phyloP scores from a whole-genome alignment of 2,113 vertebrate species.

The Calyptomena viridis region DNA sequence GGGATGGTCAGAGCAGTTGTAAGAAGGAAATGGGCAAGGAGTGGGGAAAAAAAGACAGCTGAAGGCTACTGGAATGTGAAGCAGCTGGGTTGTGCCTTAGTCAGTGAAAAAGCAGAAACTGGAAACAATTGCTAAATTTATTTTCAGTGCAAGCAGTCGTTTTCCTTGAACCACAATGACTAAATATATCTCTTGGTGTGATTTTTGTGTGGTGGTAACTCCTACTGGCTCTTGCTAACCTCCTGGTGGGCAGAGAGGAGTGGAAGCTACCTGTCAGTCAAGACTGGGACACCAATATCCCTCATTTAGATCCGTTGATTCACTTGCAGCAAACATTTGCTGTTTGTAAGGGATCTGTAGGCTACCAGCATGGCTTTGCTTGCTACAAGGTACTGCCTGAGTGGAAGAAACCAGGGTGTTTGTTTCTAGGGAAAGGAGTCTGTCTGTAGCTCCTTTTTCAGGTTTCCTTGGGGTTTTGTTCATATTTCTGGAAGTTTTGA shows the following conservation, averaged over 20 bases:
- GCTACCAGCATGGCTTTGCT: not conserved
- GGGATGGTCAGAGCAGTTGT: not conserved
- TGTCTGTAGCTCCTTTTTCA: not conserved
- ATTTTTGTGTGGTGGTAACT: conserved; percentile 9
- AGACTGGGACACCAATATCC: not conserved
- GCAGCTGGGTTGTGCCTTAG: conserved; percentile 18
- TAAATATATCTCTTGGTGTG: conserved; percentile 49
- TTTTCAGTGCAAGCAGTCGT: conserved; percentile 39
- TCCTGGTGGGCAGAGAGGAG: not conserved
- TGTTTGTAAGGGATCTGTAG: not conserved
- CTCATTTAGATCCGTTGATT: not conserved
- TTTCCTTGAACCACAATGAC: conserved; percentile 38
- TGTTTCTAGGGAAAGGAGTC: not conserved
- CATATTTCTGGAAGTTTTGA: not conserved
- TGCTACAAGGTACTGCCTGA: not conserved
- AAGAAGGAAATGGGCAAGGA: not conserved
- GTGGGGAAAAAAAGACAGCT: conserved; percentile 18
- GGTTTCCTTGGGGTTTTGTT: not conserved
- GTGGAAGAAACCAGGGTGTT: not conserved
- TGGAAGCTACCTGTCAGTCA: not conserved
- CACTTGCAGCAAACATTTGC: not conserved
- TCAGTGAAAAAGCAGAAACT: conserved; percentile 48
- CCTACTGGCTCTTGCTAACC: conserved; percentile 4
- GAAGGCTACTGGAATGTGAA: conserved; percentile 34
- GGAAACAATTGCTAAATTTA: conserved; percentile 61